Conservation (phyloP, 2,113 vertebrate species). For the Daubentonia madagascariensis region DNA sequence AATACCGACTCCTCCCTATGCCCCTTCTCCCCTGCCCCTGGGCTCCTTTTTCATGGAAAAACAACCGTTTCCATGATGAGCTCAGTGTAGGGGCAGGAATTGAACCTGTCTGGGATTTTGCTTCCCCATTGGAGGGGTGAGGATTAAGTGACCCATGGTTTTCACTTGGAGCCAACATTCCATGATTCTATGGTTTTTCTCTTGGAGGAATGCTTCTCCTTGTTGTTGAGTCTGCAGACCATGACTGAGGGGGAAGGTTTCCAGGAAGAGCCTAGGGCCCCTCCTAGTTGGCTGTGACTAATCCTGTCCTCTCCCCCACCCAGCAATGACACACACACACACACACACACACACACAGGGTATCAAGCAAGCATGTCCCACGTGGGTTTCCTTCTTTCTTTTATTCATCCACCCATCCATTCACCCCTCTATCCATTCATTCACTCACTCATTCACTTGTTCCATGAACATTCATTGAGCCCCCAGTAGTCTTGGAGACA, state of each 20-base stretch:
- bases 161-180: not conserved
- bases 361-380: not conserved
- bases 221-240: not conserved
- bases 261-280: not conserved
- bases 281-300: conserved; percentile 4
- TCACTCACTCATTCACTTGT: conserved; percentile 1
- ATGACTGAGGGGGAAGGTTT: not conserved
- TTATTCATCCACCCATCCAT: not conserved
- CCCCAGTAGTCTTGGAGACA: not conserved
- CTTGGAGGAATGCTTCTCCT: not conserved
- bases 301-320: conserved; percentile 19
- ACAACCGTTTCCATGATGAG: conserved; percentile 20
- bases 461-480: not conserved
- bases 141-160: not conserved
- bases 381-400: not conserved
- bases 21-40: no score
- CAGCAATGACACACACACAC: not conserved
- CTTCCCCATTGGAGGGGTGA: not conserved
- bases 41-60: conserved; percentile 19
- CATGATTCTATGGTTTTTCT: not conserved
- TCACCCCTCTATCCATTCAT: not conserved
- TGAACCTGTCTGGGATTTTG: not conserved
- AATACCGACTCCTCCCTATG: not conserved
- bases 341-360: not conserved
- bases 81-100: not conserved